Conservation (phyloP, 1,140 invertebrate species). For the Venturia canescens region DNA sequence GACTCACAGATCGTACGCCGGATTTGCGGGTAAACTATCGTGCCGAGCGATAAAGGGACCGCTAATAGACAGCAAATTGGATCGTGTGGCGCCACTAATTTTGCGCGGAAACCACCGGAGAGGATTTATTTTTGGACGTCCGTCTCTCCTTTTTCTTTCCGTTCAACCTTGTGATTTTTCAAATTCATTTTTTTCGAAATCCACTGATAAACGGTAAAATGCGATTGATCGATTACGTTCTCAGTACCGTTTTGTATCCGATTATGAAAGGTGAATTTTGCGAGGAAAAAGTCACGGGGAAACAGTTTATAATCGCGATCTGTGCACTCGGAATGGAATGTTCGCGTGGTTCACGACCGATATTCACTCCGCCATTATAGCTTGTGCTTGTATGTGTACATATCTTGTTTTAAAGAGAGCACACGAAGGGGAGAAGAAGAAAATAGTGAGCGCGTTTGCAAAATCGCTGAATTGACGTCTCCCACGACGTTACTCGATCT, state of each 20-base stretch:
- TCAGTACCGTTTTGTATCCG: neutral
- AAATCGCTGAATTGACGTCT: constrained; percentile 43
- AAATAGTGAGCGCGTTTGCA: constrained; percentile 12
- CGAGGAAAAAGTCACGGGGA: neutral
- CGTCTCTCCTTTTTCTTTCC: too few species aligned
- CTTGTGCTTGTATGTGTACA: constrained; percentile 1
- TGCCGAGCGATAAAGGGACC: constrained; percentile 9
- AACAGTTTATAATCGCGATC: neutral
- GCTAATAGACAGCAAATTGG: constrained; percentile 10
- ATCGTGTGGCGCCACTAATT: constrained; percentile 12
- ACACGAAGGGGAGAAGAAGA: neutral
- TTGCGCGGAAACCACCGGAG: neutral
- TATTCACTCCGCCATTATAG: constrained; percentile 8
- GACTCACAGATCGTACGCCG: neutral
- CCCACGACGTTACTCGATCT: constrained; percentile 25
- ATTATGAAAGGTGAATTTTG: neutral
- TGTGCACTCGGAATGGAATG: constrained; percentile 4
- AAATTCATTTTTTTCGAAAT: neutral
- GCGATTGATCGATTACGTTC: too few species aligned
- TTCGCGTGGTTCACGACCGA: constrained; percentile 8
- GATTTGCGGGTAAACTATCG: constrained; percentile 13
- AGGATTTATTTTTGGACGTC: neutral
- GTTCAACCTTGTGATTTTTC: neutral
- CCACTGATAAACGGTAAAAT: neutral
- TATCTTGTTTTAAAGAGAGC: constrained; percentile 8